These are phyloP conservation scores for Periplaneta americana DNA, from an alignment of 1,140 invertebrate genomes.

Conservation along the genomic window DNA sequence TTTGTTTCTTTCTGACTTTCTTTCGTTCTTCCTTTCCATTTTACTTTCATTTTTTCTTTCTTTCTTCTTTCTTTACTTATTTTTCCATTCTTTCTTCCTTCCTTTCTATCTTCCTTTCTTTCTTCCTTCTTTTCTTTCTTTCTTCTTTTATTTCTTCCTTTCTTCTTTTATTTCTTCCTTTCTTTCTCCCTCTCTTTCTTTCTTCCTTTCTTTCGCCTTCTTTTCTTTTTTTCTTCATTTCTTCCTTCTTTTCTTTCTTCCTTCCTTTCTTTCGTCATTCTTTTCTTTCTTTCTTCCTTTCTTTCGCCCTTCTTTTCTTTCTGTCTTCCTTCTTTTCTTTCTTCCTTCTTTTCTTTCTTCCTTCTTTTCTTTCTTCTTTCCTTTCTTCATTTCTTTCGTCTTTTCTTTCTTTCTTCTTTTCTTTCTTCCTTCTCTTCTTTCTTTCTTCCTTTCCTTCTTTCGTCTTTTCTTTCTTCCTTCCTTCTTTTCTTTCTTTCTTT, in stretches of 20 bases:
- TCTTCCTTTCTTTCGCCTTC: too few relatives aligned
- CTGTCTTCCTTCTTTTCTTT: too few relatives aligned
- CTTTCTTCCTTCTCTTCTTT: neutral
- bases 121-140: neutral
- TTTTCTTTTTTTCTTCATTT: too few relatives aligned
- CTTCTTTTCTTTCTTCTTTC: neutral
- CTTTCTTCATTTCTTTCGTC: neutral
- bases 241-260: too few relatives aligned
- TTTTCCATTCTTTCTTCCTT: neutral
- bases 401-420: neutral
- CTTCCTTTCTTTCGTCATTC: too few relatives aligned
- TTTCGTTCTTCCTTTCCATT: too few relatives aligned
- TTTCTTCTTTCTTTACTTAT: neutral
- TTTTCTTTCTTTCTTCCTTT: too few relatives aligned
- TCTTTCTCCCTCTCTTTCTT: too few relatives aligned
- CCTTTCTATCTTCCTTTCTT: neutral
- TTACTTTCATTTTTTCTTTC: neutral
- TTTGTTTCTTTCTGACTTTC: too few relatives aligned
- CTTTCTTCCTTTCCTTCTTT: neutral
- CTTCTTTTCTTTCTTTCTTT: neutral
- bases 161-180: too few relatives aligned
- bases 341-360: too few relatives aligned
- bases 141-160: too few relatives aligned
- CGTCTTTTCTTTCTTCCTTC: neutral
- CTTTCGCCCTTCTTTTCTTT: neutral